Percentiles rank a stretch among this genome's conserved stretches.
Evolutionary conservation across 2,888 invertebrate genomes (phyloP).

Genomic region (Andrena flavipes): DNA sequence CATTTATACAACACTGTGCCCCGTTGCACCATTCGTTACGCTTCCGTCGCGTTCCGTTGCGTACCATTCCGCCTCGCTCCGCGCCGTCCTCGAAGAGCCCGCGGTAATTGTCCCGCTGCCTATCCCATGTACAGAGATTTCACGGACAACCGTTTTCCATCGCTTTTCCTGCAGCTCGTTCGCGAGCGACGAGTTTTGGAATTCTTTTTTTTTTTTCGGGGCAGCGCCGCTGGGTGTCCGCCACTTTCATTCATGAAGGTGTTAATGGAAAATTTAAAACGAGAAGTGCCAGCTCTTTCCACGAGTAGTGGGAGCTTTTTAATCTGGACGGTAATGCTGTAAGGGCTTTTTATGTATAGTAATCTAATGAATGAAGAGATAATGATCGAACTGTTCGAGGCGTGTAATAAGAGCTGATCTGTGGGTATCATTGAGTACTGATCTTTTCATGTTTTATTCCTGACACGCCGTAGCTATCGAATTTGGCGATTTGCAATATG

Average conservation of each 20-base stretch:
- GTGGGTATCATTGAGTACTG: too few relatives aligned
- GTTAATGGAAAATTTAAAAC: conserved; percentile 5
- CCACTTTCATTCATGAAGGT: conserved; percentile 8
- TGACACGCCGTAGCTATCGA: too few relatives aligned
- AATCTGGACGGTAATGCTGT: too few relatives aligned
- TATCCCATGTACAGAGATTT: conserved; percentile 27
- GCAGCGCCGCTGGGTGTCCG: background rate
- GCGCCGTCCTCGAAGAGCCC: conserved; percentile 32
- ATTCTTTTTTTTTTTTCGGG: background rate
- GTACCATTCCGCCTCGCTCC: conserved; percentile 45
- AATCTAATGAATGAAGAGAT: background rate
- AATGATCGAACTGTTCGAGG: too few relatives aligned
- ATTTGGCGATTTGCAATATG: too few relatives aligned
- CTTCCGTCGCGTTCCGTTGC: conserved; percentile 65
- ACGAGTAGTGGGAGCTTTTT: background rate
- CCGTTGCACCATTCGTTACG: conserved; percentile 73
- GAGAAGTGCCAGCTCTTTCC: background rate
- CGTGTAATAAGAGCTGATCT: too few relatives aligned
- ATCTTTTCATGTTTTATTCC: too few relatives aligned
- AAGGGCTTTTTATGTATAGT: too few relatives aligned
- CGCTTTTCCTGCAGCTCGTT: conserved; percentile 21
- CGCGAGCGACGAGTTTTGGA: background rate
- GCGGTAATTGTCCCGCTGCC: conserved; percentile 42
- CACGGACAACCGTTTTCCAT: conserved; percentile 10
- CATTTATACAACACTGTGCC: conserved; percentile 75